phyloP scores from a whole-genome alignment of 2,113 vertebrate genomes.

The Lanius ludovicianus region DNA sequence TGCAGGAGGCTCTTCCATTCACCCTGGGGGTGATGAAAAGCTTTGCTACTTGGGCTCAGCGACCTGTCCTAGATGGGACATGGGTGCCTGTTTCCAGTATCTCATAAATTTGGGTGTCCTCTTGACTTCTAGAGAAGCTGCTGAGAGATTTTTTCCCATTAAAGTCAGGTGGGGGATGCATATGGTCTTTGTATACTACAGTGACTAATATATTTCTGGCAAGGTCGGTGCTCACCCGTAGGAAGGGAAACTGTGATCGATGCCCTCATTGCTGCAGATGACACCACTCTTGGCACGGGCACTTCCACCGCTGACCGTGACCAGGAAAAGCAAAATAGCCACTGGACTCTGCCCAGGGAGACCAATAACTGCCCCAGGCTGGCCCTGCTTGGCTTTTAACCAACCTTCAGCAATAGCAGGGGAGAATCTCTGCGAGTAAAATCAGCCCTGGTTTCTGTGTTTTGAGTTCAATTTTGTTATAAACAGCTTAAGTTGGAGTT shows the following conservation, averaged over 20 bases:
- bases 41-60: accelerated
- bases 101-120: background rate
- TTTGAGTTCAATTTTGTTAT: background rate
- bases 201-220: constrained; percentile 55
- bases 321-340: background rate
- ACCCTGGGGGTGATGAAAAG: accelerated
- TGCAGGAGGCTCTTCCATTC: background rate
- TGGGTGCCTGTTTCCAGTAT: background rate
- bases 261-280: constrained; percentile 30
- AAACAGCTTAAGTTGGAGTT: background rate
- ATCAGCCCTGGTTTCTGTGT: background rate
- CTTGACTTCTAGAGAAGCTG: background rate
- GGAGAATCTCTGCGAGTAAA: background rate
- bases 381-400: background rate
- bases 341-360: background rate
- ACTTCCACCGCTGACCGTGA: background rate
- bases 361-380: background rate
- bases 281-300: constrained; percentile 26
- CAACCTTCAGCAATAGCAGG: background rate
- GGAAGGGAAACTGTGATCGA: constrained; percentile 45
- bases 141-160: constrained; percentile 28
- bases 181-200: constrained; percentile 49
- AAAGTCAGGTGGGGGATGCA: background rate
- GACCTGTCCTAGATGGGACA: background rate
- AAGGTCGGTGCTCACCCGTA: background rate